A percentile compares a stretch with the other conserved stretches of the same genome.
phyloP scores from a whole-genome alignment of 2,888 invertebrate species.

The Lottia gigantea region DNA sequence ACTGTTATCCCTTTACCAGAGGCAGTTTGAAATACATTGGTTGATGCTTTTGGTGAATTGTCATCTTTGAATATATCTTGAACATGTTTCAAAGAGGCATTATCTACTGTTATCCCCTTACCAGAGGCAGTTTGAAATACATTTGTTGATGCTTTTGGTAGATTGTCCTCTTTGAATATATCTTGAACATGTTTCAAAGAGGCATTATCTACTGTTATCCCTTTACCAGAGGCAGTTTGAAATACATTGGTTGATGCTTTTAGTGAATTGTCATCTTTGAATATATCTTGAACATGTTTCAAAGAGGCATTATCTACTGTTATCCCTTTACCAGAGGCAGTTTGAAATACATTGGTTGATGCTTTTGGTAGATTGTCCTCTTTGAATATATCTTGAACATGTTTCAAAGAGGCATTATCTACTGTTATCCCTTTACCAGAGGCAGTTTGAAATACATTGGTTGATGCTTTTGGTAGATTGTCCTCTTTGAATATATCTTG shows the following conservation, averaged over 20 bases:
- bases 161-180: slow-evolving; percentile 1
- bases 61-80: slow-evolving; percentile 21
- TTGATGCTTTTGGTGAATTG: neutral
- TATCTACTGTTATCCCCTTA: slow-evolving; percentile 23
- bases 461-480: neutral
- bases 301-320: slow-evolving; percentile 6
- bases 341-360: slow-evolving; percentile 20
- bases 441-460: slow-evolving; percentile 19
- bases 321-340: slow-evolving; percentile 29
- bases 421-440: slow-evolving; percentile 9
- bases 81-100: slow-evolving; percentile 23
- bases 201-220: slow-evolving; percentile 25
- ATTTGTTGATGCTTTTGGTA: neutral
- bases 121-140: slow-evolving; percentile 30
- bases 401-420: neutral
- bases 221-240: slow-evolving; percentile 30
- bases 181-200: slow-evolving; percentile 25
- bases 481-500: slow-evolving; percentile 12
- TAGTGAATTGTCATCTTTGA: neutral
- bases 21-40: slow-evolving; percentile 26
- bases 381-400: slow-evolving; percentile 7
- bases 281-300: neutral
- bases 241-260: slow-evolving; percentile 19
- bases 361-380: slow-evolving; percentile 1
- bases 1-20: slow-evolving; percentile 18